Evolutionary conservation across 2,797 vertebrate genomes (phyloP), one percentile per base, ranked within the genome.

Genomic region (Dermochelys coriacea): DNA sequence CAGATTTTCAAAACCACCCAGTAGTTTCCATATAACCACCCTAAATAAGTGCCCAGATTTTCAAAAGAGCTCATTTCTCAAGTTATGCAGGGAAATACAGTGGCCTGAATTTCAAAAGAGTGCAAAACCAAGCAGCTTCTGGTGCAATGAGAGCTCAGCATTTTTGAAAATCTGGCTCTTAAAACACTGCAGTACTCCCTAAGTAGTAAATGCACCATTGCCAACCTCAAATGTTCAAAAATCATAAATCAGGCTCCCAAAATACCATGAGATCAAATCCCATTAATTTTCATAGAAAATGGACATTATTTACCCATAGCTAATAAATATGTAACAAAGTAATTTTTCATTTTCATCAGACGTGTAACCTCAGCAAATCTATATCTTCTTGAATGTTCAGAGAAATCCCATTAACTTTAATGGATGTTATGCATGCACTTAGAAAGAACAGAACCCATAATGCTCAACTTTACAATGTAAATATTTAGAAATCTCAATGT

Each of bases 331-430:
- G 64, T 18, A 93, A 86, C 15, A 37, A 93, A 93, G 2, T 34
- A 5, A 83, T 86, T 93, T 93, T 51, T 41, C 84, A 16, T 14
- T 88, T 96, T 87, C 11, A 88, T 77, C 47, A 93, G 80, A 75
- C 8, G 47, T 37, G 11, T 59, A 61, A 87, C 4, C 23, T n/a
- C 31, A 90, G n/a, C 29, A 87, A 91, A 87, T 68, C 85, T 85
- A 90, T 45, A 90, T 59, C 34, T 29, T 79, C 82, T 12, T 5
- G 27, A 52, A 68, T 31, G 80, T 80, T 71, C n/a, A 41, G 68
- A 71, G 37, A 25, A 37, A 71, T 71, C 64, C n/a, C 71, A 18
- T 80, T 71, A 12, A 61, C 80, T 96, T 93, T 94, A 81, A 77
- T 12, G n/a, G 41, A 45, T 1, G 2, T 15, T 68, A 80, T 19